Evolutionary conservation across 1,140 invertebrate species (phyloP).

Genomic region (Procambarus clarkii): DNA sequence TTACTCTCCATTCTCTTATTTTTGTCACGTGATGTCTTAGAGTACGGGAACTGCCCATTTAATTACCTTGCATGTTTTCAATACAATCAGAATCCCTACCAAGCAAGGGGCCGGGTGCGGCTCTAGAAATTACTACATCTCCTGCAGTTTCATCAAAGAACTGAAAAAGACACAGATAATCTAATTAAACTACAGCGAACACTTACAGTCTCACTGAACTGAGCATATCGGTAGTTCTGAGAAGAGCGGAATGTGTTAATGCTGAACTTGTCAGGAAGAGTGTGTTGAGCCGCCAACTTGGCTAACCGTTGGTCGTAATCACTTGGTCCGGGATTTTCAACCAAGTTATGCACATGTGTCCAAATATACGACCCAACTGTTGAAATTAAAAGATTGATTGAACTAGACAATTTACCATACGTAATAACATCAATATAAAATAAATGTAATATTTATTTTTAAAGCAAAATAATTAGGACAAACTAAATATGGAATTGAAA

Average conservation of each 20-base stretch:
- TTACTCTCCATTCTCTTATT: no score
- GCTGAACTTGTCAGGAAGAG: conserved; percentile 38
- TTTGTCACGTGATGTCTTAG: no score
- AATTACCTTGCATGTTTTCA: no score
- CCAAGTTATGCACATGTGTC: conserved; percentile 54
- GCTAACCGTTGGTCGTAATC: conserved; percentile 22
- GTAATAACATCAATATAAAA: background rate
- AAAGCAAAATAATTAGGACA: no score
- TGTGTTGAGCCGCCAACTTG: conserved; percentile 40
- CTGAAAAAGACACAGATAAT: background rate
- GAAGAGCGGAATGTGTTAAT: conserved; percentile 34
- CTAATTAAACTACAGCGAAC: background rate
- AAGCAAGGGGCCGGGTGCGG: no score
- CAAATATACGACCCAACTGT: conserved; percentile 55
- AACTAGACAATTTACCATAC: background rate
- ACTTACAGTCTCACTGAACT: conserved; percentile 52
- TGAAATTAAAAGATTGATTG: background rate
- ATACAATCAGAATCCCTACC: no score
- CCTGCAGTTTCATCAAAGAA: no score
- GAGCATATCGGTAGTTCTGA: conserved; percentile 30
- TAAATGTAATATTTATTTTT: no score
- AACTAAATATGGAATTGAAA: no score
- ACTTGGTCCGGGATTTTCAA: conserved; percentile 23
- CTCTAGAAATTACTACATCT: no score
- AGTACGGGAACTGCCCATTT: no score